A percentile compares a stretch with the other conserved stretches of the same genome.
Evolutionary conservation across 2,888 invertebrate species (phyloP).

Genomic region (Drosophila kuntzei): DNA sequence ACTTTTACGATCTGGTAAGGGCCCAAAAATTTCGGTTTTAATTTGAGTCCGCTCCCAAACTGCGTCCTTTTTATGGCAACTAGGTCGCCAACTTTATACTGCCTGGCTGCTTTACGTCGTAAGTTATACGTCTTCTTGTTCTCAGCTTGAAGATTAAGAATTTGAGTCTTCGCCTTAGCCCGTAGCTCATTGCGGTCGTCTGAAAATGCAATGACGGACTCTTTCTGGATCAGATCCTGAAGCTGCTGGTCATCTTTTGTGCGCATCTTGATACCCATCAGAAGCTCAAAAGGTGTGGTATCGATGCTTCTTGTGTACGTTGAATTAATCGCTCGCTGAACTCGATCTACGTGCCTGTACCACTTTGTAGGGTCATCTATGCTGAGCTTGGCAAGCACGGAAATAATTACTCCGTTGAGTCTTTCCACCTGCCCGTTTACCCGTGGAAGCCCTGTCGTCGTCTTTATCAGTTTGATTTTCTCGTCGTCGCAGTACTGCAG

Average conservation of each 20-base stretch:
- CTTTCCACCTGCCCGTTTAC: conserved; percentile 82
- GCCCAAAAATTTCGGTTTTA: not conserved
- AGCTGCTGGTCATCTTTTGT: not conserved
- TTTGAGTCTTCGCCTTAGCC: too few species aligned
- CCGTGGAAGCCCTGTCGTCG: conserved; percentile 65
- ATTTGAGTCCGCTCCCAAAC: too few species aligned
- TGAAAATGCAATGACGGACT: not conserved
- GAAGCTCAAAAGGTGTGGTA: conserved; percentile 16
- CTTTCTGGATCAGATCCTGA: not conserved
- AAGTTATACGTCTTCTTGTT: not conserved
- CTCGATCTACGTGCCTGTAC: conserved; percentile 12
- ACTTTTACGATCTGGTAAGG: not conserved
- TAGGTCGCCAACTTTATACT: not conserved
- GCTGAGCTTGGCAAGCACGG: conserved; percentile 8
- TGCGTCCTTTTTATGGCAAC: conserved; percentile 1
- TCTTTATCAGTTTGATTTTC: conserved; percentile 63
- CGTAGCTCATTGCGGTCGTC: too few species aligned
- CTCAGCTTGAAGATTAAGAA: too few species aligned
- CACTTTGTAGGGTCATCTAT: conserved; percentile 16
- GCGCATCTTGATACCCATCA: conserved; percentile 20
- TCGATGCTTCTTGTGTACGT: conserved; percentile 14
- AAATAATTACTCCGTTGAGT: conserved; percentile 52
- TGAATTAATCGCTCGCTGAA: conserved; percentile 13
- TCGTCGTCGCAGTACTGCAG: conserved; percentile 76
- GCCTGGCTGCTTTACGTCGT: not conserved